Evolutionary conservation across 2,113 vertebrate genomes (phyloP).

Genomic region (Aspiorhynchus laticeps): DNA sequence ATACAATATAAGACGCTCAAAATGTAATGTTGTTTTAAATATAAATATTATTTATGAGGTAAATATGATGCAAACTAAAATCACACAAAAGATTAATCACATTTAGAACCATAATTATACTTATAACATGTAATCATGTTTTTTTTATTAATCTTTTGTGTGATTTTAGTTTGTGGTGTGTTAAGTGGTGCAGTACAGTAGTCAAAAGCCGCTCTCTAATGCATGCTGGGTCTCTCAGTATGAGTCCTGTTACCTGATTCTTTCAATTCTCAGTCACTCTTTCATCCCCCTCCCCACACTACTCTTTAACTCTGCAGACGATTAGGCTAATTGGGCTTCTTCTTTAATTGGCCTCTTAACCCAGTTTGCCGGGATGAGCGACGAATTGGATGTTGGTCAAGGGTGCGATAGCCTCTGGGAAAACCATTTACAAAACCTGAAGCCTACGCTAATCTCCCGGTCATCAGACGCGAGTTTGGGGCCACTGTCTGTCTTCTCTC

Average conservation of each 20-base stretch:
- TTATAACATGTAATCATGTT: not conserved
- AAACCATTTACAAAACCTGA: conserved; percentile 18
- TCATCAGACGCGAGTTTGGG: conserved; percentile 58
- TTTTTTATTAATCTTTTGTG: not conserved
- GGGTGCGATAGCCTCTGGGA: conserved; percentile 25
- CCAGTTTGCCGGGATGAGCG: conserved; percentile 49
- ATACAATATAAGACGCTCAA: no score
- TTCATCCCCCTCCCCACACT: conserved; percentile 19
- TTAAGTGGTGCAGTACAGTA: not conserved
- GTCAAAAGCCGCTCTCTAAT: not conserved
- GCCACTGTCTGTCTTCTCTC: conserved; percentile 45
- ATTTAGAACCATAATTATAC: no score
- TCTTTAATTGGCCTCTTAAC: conserved; percentile 59
- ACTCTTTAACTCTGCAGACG: conserved; percentile 44
- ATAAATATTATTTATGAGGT: not conserved
- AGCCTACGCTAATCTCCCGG: conserved; percentile 41
- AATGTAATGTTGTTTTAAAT: no score
- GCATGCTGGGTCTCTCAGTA: conserved; percentile 26
- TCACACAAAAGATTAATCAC: not conserved
- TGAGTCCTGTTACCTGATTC: conserved; percentile 30
- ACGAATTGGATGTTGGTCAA: conserved; percentile 46
- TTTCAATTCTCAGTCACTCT: conserved; percentile 8
- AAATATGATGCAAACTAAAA: not conserved
- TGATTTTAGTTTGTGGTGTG: not conserved
- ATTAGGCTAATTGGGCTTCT: conserved; percentile 55